phyloP scores from a whole-genome alignment of 2,113 vertebrate species.

The Neolamprologus ventralis region DNA sequence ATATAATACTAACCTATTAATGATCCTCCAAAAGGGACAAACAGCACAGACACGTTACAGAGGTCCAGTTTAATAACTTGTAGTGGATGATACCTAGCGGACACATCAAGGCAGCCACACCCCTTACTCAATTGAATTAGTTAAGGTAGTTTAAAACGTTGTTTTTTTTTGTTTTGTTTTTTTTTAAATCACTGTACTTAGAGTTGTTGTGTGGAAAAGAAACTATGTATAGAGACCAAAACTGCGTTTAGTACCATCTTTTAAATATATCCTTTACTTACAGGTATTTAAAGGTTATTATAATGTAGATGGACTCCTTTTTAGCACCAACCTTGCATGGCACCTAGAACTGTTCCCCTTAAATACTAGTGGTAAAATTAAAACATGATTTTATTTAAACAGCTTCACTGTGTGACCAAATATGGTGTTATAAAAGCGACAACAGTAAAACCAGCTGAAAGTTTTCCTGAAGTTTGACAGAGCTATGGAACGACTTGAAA shows the following conservation, averaged over 20 bases:
- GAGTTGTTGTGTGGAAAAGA: not conserved
- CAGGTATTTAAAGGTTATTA: not conserved
- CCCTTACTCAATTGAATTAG: not conserved
- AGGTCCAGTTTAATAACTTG: not conserved
- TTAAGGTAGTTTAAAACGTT: rapidly evolving
- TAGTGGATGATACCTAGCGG: not conserved
- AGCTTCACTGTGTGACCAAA: not conserved
- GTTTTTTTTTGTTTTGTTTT: not conserved
- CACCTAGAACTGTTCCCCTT: not conserved
- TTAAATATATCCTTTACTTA: not conserved
- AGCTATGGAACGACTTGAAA: not conserved
- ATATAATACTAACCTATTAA: not conserved
- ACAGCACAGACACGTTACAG: not conserved
- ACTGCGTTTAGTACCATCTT: not conserved
- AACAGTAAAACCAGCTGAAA: not conserved
- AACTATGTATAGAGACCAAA: not conserved
- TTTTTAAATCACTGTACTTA: not conserved
- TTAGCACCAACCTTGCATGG: not conserved
- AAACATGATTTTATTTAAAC: not conserved
- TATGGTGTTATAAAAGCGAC: not conserved
- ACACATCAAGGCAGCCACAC: not conserved
- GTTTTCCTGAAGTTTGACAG: not conserved
- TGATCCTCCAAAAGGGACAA: not conserved
- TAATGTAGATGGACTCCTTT: not conserved
- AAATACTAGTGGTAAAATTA: not conserved